Evolutionary conservation across 2,797 vertebrate genomes (phyloP).

Genomic region (Pogonophryne albipinna): DNA sequence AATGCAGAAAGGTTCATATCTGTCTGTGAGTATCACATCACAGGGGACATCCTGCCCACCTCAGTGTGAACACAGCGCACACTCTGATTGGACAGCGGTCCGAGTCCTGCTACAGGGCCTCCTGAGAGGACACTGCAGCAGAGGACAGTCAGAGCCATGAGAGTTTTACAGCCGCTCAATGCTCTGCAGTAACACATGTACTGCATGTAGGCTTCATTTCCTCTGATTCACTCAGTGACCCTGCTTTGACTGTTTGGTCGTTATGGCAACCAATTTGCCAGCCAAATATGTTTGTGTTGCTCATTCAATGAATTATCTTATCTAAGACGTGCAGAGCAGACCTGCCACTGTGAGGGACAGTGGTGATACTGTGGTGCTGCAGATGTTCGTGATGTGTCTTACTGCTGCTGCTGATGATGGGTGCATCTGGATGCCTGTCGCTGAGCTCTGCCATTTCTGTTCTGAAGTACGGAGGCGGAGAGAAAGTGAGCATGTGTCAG

Average conservation of each 20-base stretch:
- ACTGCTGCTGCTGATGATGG: slow-evolving; percentile 35
- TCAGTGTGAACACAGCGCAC: not conserved
- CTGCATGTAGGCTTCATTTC: slow-evolving; percentile 46
- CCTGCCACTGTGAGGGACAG: not conserved
- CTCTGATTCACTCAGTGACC: slow-evolving; percentile 56
- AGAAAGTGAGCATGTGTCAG: slow-evolving; percentile 61
- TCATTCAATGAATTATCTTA: slow-evolving; percentile 41
- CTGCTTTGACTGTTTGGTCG: slow-evolving; percentile 65
- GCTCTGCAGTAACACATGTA: slow-evolving; percentile 23
- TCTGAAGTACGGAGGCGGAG: slow-evolving; percentile 59
- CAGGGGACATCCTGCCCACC: slow-evolving; percentile 10
- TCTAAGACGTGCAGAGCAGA: slow-evolving; percentile 16
- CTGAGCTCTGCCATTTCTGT: slow-evolving; percentile 69
- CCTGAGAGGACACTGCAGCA: slow-evolving; percentile 17
- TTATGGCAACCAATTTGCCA: slow-evolving; percentile 55
- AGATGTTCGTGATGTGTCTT: slow-evolving; percentile 27
- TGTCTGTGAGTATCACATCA: slow-evolving; percentile 18
- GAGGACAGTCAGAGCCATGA: slow-evolving; percentile 6
- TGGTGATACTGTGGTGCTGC: not conserved
- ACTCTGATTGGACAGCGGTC: slow-evolving; percentile 5
- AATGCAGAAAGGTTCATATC: not conserved
- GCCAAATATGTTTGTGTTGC: slow-evolving; percentile 28
- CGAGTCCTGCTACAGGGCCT: slow-evolving; percentile 2
- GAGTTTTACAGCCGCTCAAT: not conserved
- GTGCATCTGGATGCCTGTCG: slow-evolving; percentile 64